Evolutionary conservation across 2,888 invertebrate genomes (phyloP), one percentile per base, ranked within the genome.

Genomic region (Hemaris fuciformis): DNA sequence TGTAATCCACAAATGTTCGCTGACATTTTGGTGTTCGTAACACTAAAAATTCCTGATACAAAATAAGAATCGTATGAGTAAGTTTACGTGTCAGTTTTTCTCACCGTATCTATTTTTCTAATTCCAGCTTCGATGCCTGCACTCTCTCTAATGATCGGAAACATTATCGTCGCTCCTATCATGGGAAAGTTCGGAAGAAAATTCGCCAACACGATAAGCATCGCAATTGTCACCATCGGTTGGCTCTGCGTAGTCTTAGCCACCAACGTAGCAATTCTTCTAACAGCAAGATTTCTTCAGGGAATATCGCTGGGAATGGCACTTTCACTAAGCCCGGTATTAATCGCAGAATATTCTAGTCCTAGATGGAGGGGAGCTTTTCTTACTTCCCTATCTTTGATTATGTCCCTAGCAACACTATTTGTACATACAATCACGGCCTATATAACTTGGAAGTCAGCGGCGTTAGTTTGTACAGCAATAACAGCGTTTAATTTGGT

Each of bases 391-490:
- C 88, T 94, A 15, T 91, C 93, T 0, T 76, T 94, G 6, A 87
- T 93, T 0, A 89, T 94, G 18, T 91, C 94, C 0, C 57, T 87
- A 10, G 95, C 94, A 4, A 93, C 94, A 8, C 80, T 94, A 1
- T 62, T 91, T 0, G 87, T 93, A 13, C 95, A 95, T 71, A 74
- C 89, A 0, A 74, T 95, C 48, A 95, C 95, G 0, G 92, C 93
- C 0, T 93, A 88, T 72, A 70, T 93, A 0, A 71, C 81, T 20
- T 94, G 94, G 94, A 80, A 91, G 68, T 76, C 75, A 2, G 89
- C 93, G 0, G 93, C 94, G 0, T 72, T 89, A 0, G 73, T 93
- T 2, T 89, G 90, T 64, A 82, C 85, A 0, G 61, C 75, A 1
- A 74, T 93, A 7, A 86, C 90, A 0, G 70, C 92, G 7, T 65